Conservation (phyloP, 1,140 invertebrate genomes). For the Drosophila tsacasi region DNA sequence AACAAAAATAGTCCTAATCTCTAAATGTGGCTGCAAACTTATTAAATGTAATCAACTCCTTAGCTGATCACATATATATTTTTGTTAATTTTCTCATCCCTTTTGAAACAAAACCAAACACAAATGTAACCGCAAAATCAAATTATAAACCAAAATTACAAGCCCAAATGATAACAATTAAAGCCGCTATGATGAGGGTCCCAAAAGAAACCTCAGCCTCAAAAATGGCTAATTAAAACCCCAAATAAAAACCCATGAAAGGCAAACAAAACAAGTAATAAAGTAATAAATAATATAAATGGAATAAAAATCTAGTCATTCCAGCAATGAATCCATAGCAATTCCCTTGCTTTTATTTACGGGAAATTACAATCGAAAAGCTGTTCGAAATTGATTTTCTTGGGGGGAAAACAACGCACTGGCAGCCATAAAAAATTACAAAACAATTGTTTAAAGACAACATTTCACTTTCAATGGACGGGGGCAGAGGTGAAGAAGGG, state of each 20-base stretch:
- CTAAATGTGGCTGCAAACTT: background rate
- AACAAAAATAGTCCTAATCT: background rate
- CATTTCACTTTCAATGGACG: conserved; percentile 66
- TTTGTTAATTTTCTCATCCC: conserved; percentile 11
- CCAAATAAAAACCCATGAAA: conserved; percentile 21
- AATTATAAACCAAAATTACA: conserved; percentile 59
- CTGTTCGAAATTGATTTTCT: conserved; percentile 74
- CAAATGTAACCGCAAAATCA: conserved; percentile 52
- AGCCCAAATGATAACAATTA: conserved; percentile 55
- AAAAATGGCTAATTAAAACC: conserved; percentile 57
- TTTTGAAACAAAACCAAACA: conserved; percentile 2
- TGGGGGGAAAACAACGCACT: conserved; percentile 45
- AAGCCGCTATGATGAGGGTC: conserved; percentile 7
- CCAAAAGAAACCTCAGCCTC: conserved; percentile 32
- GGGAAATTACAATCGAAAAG: conserved; percentile 68
- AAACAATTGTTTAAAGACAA: conserved; percentile 49
- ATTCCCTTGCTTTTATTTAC: conserved; percentile 7
- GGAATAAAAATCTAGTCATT: conserved; percentile 47
- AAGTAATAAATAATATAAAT: conserved; percentile 25
- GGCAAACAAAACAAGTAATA: conserved; percentile 23
- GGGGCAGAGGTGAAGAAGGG: conserved; percentile 32
- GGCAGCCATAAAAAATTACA: conserved; percentile 54
- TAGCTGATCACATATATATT: conserved; percentile 6
- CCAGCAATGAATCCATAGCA: conserved; percentile 18
- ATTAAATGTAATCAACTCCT: background rate